Evolutionary conservation across 2,888 invertebrate species (phyloP).

Genomic region (Caenorhabditis sinica): DNA sequence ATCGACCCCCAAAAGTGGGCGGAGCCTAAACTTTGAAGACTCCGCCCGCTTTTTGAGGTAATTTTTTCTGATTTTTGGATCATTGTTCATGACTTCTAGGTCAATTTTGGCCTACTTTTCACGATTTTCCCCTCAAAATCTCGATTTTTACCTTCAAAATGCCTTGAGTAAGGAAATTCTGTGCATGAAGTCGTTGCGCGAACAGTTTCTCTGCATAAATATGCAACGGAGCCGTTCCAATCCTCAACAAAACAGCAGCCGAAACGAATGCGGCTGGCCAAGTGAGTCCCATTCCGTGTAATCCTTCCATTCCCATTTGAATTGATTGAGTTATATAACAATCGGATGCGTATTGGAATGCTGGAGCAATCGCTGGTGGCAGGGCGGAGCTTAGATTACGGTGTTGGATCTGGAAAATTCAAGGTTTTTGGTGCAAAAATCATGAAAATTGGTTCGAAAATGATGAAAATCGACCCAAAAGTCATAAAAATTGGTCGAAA

Average conservation of each 20-base stretch:
- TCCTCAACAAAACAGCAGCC: slow-evolving; percentile 73
- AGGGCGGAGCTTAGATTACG: slow-evolving; percentile 61
- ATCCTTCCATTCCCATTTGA: slow-evolving; percentile 78
- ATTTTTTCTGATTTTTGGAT: no score
- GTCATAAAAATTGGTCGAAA: no score
- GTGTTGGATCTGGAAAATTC: neutral
- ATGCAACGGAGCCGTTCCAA: slow-evolving; percentile 78
- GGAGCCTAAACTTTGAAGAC: no score
- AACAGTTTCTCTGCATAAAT: slow-evolving; percentile 80
- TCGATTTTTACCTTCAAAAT: slow-evolving; percentile 74
- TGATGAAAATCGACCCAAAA: no score
- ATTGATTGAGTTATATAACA: slow-evolving; percentile 78
- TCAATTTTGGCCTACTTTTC: no score
- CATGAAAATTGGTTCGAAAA: no score
- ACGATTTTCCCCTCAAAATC: no score
- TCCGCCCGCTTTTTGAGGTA: no score
- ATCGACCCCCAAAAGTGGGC: no score
- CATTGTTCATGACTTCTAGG: no score
- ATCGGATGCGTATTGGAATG: slow-evolving; percentile 79
- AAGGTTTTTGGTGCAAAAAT: neutral
- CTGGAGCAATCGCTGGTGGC: slow-evolving; percentile 69
- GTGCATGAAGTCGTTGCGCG: slow-evolving; percentile 78
- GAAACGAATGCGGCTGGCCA: slow-evolving; percentile 78
- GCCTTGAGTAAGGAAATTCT: slow-evolving; percentile 76
- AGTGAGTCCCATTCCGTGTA: slow-evolving; percentile 75